Evolutionary conservation across 1,140 invertebrate species (phyloP).

Genomic region (Macrosteles quadrilineatus): DNA sequence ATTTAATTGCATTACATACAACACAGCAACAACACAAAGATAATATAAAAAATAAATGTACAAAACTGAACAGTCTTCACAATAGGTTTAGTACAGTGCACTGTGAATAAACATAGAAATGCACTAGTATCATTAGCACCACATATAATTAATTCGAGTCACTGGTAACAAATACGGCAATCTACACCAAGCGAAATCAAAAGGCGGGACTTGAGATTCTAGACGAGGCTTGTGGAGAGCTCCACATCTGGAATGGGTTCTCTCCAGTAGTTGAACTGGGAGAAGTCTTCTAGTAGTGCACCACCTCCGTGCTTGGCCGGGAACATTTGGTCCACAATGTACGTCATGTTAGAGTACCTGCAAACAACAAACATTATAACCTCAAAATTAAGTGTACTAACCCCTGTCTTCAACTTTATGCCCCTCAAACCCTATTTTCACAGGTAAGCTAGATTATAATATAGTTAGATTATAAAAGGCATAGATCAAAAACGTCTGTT

Average conservation of each 20-base stretch:
- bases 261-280: constrained; percentile 89
- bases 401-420: no score
- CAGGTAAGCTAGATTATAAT: no score
- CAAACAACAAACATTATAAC: constrained; percentile 46
- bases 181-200: background rate
- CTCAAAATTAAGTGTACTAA: constrained; percentile 23
- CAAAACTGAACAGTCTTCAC: constrained; percentile 21
- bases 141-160: background rate
- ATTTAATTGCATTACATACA: constrained; percentile 25
- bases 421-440: no score
- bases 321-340: constrained; percentile 93
- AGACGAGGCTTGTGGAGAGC: background rate
- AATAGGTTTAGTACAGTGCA: background rate
- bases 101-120: background rate
- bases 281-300: constrained; percentile 79
- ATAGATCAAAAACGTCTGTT: no score
- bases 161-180: background rate
- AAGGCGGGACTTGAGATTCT: background rate
- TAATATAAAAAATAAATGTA: constrained; percentile 27
- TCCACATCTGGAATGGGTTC: constrained; percentile 70
- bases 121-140: constrained; percentile 13
- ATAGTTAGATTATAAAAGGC: no score
- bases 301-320: constrained; percentile 65
- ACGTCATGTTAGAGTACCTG: constrained; percentile 91
- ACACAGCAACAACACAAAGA: constrained; percentile 4